Evolutionary conservation across 2,888 invertebrate genomes (phyloP), one percentile per base, ranked within the genome.

Genomic region (Drosophila neonasuta): DNA sequence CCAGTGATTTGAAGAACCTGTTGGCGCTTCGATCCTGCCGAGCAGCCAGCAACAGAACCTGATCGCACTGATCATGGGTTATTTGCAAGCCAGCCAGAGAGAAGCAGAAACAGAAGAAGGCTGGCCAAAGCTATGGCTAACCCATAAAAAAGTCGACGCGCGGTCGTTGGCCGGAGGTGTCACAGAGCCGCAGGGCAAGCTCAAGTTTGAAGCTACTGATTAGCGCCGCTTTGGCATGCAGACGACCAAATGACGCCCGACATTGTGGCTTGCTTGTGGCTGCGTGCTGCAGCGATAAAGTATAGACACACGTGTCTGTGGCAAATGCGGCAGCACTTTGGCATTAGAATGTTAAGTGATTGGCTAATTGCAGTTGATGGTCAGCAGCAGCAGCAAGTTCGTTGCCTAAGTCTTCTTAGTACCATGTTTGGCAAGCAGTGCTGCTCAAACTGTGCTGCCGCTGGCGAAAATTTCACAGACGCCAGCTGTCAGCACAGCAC

Each of bases 281-380:
- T 36, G 32, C 42, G 36, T 36, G 36, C 36, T n/a, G 36, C 36
- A 50, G 48, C 52, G 71, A 65, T 68, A 71, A 36, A n/a, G 36
- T 8, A 41, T 52, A 17, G 54, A 29, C 61, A 51, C 51, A 13
- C 30, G 11, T 46, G 30, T 24, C 46, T 46, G 6, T n/a, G 29
- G 42, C 52, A 15, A 11, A 32, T 32, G 32, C 8, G 55, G 6
- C 32, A 32, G 10, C 34, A 44, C 51, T 49, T 57, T 45, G 60
- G 68, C 77, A 74, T 82, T 83, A 83, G 83, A 86, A 83, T 83
- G 78, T 71, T 86, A 86, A 82, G 83, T 86, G 83, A 80, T 80
- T 83, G 80, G 71, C 68, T 82, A 82, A 82, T 86, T 84, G 48
- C 48, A 44, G 32, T 41, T 13, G 44, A 39, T 52, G 30, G 13